A percentile compares a stretch with the other conserved stretches of the same genome.
Conservation (phyloP, 2,888 invertebrate species). For the Parasteatoda lunata region DNA sequence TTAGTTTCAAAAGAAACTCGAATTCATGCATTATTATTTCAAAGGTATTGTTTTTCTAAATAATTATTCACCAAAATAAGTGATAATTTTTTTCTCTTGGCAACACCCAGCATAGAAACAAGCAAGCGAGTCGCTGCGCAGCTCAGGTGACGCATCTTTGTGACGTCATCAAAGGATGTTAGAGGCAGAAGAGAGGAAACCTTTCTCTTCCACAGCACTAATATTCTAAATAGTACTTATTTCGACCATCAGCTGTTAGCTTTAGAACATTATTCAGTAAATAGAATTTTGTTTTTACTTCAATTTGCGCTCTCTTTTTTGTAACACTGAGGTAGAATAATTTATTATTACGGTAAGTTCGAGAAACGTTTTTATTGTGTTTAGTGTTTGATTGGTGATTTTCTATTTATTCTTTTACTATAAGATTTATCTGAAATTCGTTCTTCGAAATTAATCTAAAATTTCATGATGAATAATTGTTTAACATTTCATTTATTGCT, state of each 20-base stretch:
- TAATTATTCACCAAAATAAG: constrained; percentile 6
- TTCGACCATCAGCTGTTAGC: constrained; percentile 54
- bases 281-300: no score
- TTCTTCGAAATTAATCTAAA: no score
- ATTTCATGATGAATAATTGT: no score
- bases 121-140: constrained; percentile 31
- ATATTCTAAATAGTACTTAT: constrained; percentile 28
- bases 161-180: constrained; percentile 55
- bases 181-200: constrained; percentile 36
- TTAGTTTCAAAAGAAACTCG: no score
- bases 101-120: constrained; percentile 50
- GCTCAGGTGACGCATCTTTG: constrained; percentile 40
- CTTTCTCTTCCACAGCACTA: constrained; percentile 32
- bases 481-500: no score
- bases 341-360: no score
- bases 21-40: background rate
- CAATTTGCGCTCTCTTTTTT: no score
- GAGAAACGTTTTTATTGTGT: no score
- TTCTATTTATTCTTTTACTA: no score
- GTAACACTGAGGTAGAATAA: no score
- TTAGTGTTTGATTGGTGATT: no score
- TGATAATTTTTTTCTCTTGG: constrained; percentile 7
- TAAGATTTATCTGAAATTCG: no score
- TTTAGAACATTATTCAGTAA: background rate
- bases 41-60: background rate